These are phyloP conservation scores for Pristionchus mayeri DNA, from an alignment of 2,888 invertebrate genomes.

Conservation along the genomic window DNA sequence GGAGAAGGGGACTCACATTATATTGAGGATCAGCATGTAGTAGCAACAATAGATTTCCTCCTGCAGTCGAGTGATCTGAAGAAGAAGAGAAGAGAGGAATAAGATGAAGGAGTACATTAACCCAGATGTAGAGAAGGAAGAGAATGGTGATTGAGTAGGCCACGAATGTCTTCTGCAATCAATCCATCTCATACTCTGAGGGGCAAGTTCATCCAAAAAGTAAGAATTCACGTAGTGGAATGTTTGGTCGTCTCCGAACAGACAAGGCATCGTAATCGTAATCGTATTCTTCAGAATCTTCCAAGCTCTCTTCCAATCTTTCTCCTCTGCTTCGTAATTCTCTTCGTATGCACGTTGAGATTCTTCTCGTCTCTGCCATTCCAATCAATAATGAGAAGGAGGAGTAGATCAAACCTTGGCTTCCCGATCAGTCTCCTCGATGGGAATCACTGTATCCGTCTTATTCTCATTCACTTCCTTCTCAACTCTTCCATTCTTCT, in stretches of 20 bases:
- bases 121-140: not conserved
- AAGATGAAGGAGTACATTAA: not conserved
- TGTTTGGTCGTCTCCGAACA: not conserved
- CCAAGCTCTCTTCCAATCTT: conserved; percentile 7
- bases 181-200: not conserved
- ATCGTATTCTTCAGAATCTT: conserved; percentile 17
- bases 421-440: too few species aligned
- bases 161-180: not conserved
- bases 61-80: not conserved
- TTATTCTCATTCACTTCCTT: too few species aligned
- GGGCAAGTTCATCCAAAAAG: too few species aligned
- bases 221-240: not conserved
- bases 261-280: not conserved
- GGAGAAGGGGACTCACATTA: not conserved
- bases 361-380: not conserved
- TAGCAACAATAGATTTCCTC: not conserved
- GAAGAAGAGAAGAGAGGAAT: not conserved
- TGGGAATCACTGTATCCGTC: too few species aligned
- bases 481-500: too few species aligned
- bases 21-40: not conserved
- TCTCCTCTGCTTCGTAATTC: conserved; percentile 24
- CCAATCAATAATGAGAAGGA: too few species aligned
- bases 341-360: not conserved
- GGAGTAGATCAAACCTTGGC: too few species aligned
- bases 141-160: not conserved